Base-by-base conservation (phyloP, 2,797 vertebrate genomes). In the Erithacus rubecula region DNA sequence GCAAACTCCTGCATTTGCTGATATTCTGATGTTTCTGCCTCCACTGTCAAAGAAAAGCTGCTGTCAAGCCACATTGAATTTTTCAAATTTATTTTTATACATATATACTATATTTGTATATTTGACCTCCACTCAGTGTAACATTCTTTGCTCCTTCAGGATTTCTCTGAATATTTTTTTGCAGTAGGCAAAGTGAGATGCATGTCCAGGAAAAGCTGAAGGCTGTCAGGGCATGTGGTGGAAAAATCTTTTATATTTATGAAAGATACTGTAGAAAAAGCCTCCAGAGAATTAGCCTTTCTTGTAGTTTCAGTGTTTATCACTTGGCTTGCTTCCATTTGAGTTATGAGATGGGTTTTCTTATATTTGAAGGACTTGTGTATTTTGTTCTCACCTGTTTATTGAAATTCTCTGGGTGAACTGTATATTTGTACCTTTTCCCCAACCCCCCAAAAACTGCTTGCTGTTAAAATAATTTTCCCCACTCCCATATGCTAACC, bases 361-460 rank as follows among this genome's bases (percentile, higher is more conserved):
- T 68, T 64, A 3, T 1, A 3, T 82, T 47, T 80, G 47, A 56
- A 67, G 5, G 47, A 64, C 51, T 71, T 71, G 11, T 3, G 2
- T 18, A 3, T 53, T 83, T 87, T 89, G 5, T 75, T 62, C n/a
- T 51, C 4, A 4, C 44, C 8, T 70, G 8, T 59, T 84, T 36
- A 17, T 49, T 90, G 70, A 30, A 56, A 18, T 84, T 70, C 7
- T 52, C 30, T 64, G 18, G 5, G 13, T 36, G 11, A 65, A 18
- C 8, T 51, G 8, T 29, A 1, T 55, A 29, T 47, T 81, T 53
- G 19, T 52, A 52, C 34, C 11, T 84, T 69, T 17, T 52, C 17
- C 1, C 3, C 5, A 78, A 0, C 3, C 9, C 18, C 64, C 21
- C 10, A 27, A 36, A 82, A 84, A 22, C 32, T 1, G 1, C 34